Conservation (phyloP, 2,797 vertebrate species). For the Crypturellus tataupa region DNA sequence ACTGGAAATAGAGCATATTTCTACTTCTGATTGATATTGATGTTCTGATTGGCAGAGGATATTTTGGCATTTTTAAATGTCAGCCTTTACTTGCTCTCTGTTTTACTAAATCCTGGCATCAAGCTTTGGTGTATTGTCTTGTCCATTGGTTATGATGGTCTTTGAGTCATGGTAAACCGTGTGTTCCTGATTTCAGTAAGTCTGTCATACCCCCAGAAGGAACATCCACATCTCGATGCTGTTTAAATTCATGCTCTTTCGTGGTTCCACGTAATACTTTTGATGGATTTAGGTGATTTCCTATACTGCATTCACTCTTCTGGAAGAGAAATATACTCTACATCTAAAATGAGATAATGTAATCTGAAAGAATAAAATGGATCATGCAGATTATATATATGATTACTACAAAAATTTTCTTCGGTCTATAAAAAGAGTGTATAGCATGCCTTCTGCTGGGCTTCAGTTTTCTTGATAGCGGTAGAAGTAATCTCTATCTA, state of each 20-base stretch:
- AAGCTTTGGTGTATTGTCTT: neutral
- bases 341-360: neutral
- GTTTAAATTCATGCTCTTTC: neutral
- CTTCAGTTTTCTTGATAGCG: conserved; percentile 13
- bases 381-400: neutral
- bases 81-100: neutral
- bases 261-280: neutral
- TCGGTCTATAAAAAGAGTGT: neutral
- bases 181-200: neutral
- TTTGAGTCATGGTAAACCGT: neutral
- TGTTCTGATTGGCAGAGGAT: neutral
- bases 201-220: neutral
- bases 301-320: neutral
- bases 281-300: neutral
- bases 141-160: neutral
- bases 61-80: neutral
- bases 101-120: neutral
- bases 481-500: neutral
- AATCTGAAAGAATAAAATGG: neutral
- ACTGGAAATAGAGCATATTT: neutral
- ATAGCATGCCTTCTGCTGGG: neutral
- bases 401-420: neutral
- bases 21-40: neutral
- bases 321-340: neutral
- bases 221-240: neutral